Conservation (phyloP, 2,888 invertebrate species). For the Hesperia comma region DNA sequence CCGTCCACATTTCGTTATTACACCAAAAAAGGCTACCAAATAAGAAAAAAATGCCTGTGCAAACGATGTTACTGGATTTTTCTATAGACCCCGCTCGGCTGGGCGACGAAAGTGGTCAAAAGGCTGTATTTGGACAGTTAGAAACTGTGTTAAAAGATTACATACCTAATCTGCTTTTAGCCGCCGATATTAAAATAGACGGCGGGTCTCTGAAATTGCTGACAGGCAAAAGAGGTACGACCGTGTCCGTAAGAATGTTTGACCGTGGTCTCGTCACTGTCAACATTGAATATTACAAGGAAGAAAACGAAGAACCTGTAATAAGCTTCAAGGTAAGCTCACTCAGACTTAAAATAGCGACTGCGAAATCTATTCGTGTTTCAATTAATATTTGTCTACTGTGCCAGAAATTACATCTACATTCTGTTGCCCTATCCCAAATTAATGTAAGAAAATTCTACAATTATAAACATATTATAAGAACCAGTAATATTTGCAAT, state of each 20-base stretch:
- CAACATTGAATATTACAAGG: slow-evolving; percentile 92
- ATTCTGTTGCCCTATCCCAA: neutral
- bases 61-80: slow-evolving; percentile 91
- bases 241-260: slow-evolving; percentile 89
- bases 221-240: slow-evolving; percentile 87
- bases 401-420: neutral
- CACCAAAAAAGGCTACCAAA: slow-evolving; percentile 46
- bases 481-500: too few species aligned
- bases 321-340: slow-evolving; percentile 89
- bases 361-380: slow-evolving; percentile 1
- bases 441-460: neutral
- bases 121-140: slow-evolving; percentile 86
- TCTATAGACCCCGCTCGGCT: slow-evolving; percentile 88
- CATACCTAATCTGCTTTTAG: slow-evolving; percentile 87
- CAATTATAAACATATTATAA: too few species aligned
- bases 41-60: slow-evolving; percentile 87
- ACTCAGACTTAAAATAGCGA: slow-evolving; percentile 43
- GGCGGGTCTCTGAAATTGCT: slow-evolving; percentile 88
- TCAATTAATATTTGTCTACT: slow-evolving; percentile 7
- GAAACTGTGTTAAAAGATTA: slow-evolving; percentile 88
- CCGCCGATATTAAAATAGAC: slow-evolving; percentile 87
- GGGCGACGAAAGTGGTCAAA: slow-evolving; percentile 86
- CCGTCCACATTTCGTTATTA: slow-evolving; percentile 51
- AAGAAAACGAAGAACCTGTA: slow-evolving; percentile 88
- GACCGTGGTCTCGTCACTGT: slow-evolving; percentile 90